A percentile compares a stretch with the other conserved stretches of the same genome.
Evolutionary conservation across 2,797 vertebrate genomes (phyloP).

Genomic region (Novumbra hubbsi): DNA sequence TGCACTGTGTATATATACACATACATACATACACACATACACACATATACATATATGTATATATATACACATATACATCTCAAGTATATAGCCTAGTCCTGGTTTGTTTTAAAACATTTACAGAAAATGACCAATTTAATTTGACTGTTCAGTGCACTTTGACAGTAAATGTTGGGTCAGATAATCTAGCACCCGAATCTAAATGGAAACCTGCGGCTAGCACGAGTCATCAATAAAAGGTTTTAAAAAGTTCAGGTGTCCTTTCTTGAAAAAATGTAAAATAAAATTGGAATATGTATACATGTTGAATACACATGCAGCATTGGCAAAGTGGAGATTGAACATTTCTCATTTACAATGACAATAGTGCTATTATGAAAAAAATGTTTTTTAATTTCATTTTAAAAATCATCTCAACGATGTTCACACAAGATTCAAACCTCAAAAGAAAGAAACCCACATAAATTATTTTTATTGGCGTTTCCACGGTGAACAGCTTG

Average conservation of each 20-base stretch:
- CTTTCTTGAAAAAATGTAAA: not conserved
- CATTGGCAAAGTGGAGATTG: constrained; percentile 11
- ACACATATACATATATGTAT: too few relatives aligned
- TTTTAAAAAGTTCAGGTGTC: not conserved
- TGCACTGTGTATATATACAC: not conserved
- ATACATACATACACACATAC: too few relatives aligned
- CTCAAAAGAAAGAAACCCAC: constrained; percentile 66
- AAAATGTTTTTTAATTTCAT: constrained; percentile 71
- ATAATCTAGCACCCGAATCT: not conserved
- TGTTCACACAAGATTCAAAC: constrained; percentile 73
- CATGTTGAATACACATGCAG: not conserved
- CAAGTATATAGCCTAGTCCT: not conserved
- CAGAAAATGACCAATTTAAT: not conserved
- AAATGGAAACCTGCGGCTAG: constrained; percentile 15
- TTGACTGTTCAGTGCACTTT: not conserved
- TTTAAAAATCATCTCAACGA: constrained; percentile 75
- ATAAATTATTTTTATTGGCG: constrained; percentile 80
- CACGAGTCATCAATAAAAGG: constrained; percentile 21
- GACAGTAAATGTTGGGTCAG: not conserved
- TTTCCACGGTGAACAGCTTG: constrained; percentile 95
- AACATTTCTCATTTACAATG: constrained; percentile 39
- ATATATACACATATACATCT: too few relatives aligned
- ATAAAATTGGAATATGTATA: not conserved
- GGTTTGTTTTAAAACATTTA: not conserved
- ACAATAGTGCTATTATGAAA: constrained; percentile 62